Evolutionary conservation across 2,888 invertebrate species (phyloP).

Genomic region (Megastigmus dorsalis): DNA sequence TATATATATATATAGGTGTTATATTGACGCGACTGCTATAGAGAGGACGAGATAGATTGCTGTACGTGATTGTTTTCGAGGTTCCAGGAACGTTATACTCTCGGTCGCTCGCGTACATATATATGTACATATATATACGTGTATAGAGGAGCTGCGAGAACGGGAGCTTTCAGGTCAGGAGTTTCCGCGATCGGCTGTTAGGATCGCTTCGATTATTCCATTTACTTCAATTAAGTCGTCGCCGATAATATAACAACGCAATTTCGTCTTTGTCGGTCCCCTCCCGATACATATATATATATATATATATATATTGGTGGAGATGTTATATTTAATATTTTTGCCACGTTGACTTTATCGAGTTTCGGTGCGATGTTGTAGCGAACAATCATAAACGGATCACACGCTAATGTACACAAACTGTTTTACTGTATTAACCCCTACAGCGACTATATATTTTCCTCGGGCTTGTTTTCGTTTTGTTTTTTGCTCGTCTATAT

Average conservation of each 20-base stretch:
- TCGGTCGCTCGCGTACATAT: neutral
- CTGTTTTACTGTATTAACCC: conserved; percentile 1
- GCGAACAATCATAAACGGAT: conserved; percentile 5
- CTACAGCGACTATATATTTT: neutral
- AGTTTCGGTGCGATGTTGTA: neutral
- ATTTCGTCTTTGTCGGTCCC: neutral
- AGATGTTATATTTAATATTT: neutral
- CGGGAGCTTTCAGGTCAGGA: neutral
- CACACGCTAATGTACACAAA: neutral
- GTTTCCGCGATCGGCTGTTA: neutral
- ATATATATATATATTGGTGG: neutral
- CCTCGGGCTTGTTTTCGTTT: neutral
- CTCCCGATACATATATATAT: no score
- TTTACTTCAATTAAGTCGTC: conserved; percentile 33
- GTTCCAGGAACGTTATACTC: neutral
- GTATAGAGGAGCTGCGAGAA: neutral
- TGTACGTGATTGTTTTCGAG: conserved; percentile 36
- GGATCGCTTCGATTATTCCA: conserved; percentile 35
- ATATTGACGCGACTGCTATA: no score
- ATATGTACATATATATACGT: conserved; percentile 7
- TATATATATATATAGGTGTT: no score
- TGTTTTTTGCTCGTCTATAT: neutral
- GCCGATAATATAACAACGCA: neutral
- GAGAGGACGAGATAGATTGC: conserved; percentile 13
- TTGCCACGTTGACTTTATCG: neutral